Evolutionary conservation across 2,888 invertebrate species (phyloP), one percentile per base, ranked within the genome.

Genomic region (Bedellia somnulentella): DNA sequence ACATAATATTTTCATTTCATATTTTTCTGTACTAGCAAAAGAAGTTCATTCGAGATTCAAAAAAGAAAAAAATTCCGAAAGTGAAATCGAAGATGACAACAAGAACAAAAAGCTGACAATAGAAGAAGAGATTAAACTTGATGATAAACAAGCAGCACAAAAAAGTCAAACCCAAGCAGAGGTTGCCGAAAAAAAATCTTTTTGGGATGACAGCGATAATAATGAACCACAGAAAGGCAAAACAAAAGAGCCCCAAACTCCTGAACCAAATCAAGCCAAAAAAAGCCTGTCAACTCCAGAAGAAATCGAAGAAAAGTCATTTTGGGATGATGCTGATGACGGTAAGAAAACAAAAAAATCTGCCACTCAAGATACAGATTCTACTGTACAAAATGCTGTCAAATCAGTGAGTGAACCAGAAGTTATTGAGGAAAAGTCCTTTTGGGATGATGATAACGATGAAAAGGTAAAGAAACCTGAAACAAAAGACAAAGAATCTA

Each of bases 21-120:
- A n/a, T 59, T 48, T 55, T 46, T 57, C 53, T 12, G 39, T 55
- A 57, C n/a, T 73, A 77, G 77, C 77, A 35, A 73, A 57, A 60
- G 76, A 77, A 68, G 61, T 76, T 48, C 71, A 66, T 57, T 61
- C 71, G 49, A 66, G 63, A 44, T 57, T 75, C 44, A 61, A 56
- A 44, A 75, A 62, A 44, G 73, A 79, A 59, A 51, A 64, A 24
- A 52, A 67, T 37, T 46, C 67, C 41, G 78, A 80, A 56, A 70
- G 63, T 43, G 60, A 79, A 37, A 49, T 79, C 30, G 73, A 80
- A 39, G 77, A 60, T 14, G 57, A 60, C 31, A 43, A 37, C 32
- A 57, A 54, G 38, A 46, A 46, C 23, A 49, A 45, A 32, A 46
- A 62, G 37, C 24, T 2, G 1, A 43, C 45, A 31, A 54, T 53